phyloP scores from a whole-genome alignment of 2,113 vertebrate species.

The Natator depressus region DNA sequence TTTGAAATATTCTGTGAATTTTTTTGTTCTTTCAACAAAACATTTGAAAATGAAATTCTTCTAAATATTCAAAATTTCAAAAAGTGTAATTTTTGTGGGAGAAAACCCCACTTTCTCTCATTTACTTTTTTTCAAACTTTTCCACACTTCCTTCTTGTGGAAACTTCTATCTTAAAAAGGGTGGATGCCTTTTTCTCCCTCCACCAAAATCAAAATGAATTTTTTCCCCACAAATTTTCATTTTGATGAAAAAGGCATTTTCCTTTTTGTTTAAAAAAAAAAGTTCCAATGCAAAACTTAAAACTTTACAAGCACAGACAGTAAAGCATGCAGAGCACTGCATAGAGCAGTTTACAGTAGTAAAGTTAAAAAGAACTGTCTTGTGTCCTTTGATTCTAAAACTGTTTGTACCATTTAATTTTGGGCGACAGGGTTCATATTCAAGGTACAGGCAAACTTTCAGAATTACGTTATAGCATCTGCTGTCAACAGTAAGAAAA shows the following conservation, averaged over 20 bases:
- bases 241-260: not conserved
- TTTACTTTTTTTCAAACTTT: not conserved
- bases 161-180: not conserved
- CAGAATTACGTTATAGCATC: constrained; percentile 3
- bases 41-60: not conserved
- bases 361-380: not conserved
- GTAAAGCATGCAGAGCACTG: not conserved
- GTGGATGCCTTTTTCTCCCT: not conserved
- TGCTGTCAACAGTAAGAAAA: constrained; percentile 51
- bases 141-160: not conserved
- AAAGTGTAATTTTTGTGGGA: not conserved
- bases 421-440: constrained; percentile 23
- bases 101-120: not conserved
- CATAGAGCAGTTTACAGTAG: not conserved
- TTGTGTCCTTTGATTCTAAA: constrained; percentile 45
- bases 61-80: not conserved
- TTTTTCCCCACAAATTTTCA: not conserved
- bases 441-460: not conserved
- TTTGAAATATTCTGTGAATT: not conserved
- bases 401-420: constrained; percentile 7
- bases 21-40: not conserved
- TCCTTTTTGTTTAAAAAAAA: not conserved
- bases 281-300: not conserved
- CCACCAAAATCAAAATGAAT: not conserved
- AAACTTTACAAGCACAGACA: not conserved